Evolutionary conservation across 2,888 invertebrate species (phyloP).

Genomic region (Phaonia tiefii): DNA sequence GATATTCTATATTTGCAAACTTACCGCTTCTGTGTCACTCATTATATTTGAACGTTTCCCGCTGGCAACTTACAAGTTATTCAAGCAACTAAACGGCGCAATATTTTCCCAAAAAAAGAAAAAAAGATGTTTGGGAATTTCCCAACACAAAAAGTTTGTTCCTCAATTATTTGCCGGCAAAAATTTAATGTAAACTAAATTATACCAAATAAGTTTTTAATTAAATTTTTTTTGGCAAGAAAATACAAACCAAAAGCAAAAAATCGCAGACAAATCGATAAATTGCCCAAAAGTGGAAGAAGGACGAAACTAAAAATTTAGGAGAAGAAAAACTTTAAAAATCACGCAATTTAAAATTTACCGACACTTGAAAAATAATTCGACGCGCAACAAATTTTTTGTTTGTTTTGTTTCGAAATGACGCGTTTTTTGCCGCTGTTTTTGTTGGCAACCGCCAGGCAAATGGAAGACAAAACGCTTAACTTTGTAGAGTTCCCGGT

Average conservation of each 20-base stretch:
- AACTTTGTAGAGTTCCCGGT: constrained; percentile 64
- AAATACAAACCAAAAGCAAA: background rate
- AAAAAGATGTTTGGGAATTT: constrained; percentile 55
- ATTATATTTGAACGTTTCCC: constrained; percentile 44
- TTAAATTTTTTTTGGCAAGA: constrained; percentile 27
- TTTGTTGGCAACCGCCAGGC: constrained; percentile 4
- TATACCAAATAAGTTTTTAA: constrained; percentile 34
- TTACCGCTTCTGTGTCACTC: constrained; percentile 70
- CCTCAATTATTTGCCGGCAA: constrained; percentile 1
- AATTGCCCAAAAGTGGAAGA: too few relatives aligned
- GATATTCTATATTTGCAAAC: constrained; percentile 42
- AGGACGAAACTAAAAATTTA: too few relatives aligned
- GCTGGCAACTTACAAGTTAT: constrained; percentile 27
- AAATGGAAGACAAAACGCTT: constrained; percentile 52
- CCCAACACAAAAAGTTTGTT: constrained; percentile 43
- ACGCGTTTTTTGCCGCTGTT: constrained; percentile 33
- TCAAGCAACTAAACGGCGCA: background rate
- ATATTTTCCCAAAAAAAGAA: constrained; percentile 5
- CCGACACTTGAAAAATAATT: constrained; percentile 40
- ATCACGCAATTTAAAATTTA: constrained; percentile 52
- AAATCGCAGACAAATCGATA: constrained; percentile 63
- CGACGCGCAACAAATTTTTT: constrained; percentile 4
- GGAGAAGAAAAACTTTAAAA: too few relatives aligned
- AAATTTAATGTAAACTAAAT: constrained; percentile 26
- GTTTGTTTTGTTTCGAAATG: constrained; percentile 24